Base-by-base conservation (phyloP, 1,140 invertebrate genomes). In the Drosophila biarmipes region DNA sequence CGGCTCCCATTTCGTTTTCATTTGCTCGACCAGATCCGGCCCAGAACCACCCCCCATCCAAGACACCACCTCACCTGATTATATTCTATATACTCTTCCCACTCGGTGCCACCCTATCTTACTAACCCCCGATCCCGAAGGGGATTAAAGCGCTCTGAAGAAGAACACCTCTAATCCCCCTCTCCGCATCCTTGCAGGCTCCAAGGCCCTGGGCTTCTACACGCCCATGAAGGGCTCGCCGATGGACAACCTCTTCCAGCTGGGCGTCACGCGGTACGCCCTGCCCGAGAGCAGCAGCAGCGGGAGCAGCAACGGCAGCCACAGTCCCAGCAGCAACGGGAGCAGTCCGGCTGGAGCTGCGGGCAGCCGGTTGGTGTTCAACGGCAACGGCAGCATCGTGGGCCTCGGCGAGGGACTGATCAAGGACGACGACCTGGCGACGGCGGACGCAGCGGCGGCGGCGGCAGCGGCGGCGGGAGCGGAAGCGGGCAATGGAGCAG, bases 161-260 rank as follows among this genome's bases (percentile, higher is more conserved):
- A 31, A 21, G 8, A 6, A 27, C 7, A 7, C 11, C 7, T n/a
- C 12, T 40, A 6, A 64, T 57, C 6, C 34, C 10, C 11, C 37
- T 31, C 11, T 27, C 0, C 38, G n/a, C 15, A n/a, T 43, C 15
- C 21, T 86, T 89, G 21, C 78, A 92, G 90, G 89, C 75, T 92
- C 91, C 48, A 90, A 79, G 37, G 90, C 90, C 8, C 80, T 95
- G 73, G 94, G 94, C 24, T 94, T 92, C 81, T 95, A 95, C 68
- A 95, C 94, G 34, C 94, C 94, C 29, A 93, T 94, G 75, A 95
- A 95, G 92, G 84, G 76, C 45, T 80, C 85, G 11, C 93, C 93
- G 64, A 90, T 94, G 66, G 92, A 93, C 52, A 93, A 92, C 15
- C 92, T 93, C n/a, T 95, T 95, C 84, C 94, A 95, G 78, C 82